Conservation (phyloP, 1,140 invertebrate genomes). For the Drosophila rufa region DNA sequence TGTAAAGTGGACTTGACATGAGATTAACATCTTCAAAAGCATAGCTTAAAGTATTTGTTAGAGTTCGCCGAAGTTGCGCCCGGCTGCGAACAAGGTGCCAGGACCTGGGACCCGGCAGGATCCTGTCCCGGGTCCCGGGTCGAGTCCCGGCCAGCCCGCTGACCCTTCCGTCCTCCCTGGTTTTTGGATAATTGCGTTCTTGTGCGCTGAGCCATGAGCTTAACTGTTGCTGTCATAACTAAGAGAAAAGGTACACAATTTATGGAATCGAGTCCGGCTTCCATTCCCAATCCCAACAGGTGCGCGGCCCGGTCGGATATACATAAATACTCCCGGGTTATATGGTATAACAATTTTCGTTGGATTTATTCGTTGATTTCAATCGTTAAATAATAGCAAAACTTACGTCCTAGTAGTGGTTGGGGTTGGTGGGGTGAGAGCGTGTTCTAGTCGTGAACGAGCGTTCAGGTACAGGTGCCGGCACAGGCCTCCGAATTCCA, state of each 20-base stretch:
- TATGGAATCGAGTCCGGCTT: constrained; percentile 68
- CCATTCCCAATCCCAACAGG: constrained; percentile 44
- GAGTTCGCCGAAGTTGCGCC: constrained; percentile 71
- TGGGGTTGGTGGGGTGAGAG: constrained; percentile 53
- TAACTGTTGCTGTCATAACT: constrained; percentile 84
- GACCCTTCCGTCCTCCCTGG: constrained; percentile 44
- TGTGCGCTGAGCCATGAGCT: constrained; percentile 83
- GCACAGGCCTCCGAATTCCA: background rate
- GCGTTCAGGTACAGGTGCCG: constrained; percentile 40
- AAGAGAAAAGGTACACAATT: constrained; percentile 82
- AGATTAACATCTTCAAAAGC: constrained; percentile 85
- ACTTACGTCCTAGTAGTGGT: constrained; percentile 67
- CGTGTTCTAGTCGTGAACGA: constrained; percentile 57
- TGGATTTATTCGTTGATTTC: constrained; percentile 79
- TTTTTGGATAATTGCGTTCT: constrained; percentile 82
- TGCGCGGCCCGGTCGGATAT: constrained; percentile 13
- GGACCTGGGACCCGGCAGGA: constrained; percentile 1
- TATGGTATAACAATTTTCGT: constrained; percentile 77
- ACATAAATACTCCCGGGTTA: constrained; percentile 11
- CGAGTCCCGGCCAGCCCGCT: constrained; percentile 18
- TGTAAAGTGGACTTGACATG: constrained; percentile 84
- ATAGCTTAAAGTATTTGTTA: constrained; percentile 83
- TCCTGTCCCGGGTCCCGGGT: constrained; percentile 23
- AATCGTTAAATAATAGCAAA: constrained; percentile 79
- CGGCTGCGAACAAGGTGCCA: constrained; percentile 51